Conservation (phyloP, 1,140 invertebrate genomes). For the Hycleus cichorii region DNA sequence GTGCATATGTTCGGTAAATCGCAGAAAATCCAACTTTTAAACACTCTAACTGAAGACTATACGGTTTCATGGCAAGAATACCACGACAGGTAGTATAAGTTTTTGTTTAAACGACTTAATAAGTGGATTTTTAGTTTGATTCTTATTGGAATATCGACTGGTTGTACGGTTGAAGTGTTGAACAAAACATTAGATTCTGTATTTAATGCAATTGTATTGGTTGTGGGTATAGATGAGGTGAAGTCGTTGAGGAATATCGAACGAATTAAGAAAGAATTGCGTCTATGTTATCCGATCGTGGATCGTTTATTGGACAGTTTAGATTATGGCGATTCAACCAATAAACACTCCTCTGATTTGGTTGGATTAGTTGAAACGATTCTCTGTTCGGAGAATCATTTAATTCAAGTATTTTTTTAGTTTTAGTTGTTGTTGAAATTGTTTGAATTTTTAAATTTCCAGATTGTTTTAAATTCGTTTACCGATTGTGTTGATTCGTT, state of each 20-base stretch:
- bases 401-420: conserved; percentile 55
- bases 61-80: conserved; percentile 70
- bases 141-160: conserved; percentile 58
- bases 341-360: conserved; percentile 51
- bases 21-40: conserved; percentile 56
- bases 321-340: conserved; percentile 53
- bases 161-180: conserved; percentile 54
- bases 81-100: conserved; percentile 35
- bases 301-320: conserved; percentile 66
- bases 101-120: background rate
- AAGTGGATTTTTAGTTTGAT: conserved; percentile 46
- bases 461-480: conserved; percentile 69
- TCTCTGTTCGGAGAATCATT: conserved; percentile 59
- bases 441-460: conserved; percentile 32
- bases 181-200: conserved; percentile 59
- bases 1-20: conserved; percentile 77
- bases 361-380: conserved; percentile 58
- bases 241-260: conserved; percentile 68
- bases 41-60: conserved; percentile 59
- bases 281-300: conserved; percentile 62
- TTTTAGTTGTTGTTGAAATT: background rate
- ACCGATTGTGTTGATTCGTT: conserved; percentile 66
- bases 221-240: conserved; percentile 69
- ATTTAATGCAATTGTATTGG: conserved; percentile 67
- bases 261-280: conserved; percentile 68